These are phyloP conservation scores for Prunella himalayana DNA, from an alignment of 2,113 vertebrate species.

Conservation along the genomic window DNA sequence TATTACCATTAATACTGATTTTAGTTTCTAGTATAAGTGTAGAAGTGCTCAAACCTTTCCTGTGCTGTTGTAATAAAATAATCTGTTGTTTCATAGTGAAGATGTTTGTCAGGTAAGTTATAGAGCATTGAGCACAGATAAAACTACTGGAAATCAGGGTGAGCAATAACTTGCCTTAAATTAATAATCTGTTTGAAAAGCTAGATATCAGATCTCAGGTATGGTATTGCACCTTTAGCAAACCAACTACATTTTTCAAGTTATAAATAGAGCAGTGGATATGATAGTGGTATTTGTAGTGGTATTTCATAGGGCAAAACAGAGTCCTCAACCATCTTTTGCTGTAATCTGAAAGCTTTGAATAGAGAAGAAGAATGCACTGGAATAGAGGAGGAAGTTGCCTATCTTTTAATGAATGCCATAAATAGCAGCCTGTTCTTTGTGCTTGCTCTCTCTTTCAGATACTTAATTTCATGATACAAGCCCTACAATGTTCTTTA, in stretches of 20 bases:
- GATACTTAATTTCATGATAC: neutral
- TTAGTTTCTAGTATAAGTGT: neutral
- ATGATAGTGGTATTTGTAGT: neutral
- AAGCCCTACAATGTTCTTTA: neutral
- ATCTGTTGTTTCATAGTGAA: neutral
- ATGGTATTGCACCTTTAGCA: neutral
- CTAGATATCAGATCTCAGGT: neutral
- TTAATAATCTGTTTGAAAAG: neutral
- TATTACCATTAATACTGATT: neutral
- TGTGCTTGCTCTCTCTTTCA: neutral
- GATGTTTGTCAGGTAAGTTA: neutral
- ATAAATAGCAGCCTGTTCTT: neutral
- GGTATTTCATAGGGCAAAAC: neutral
- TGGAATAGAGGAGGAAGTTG: neutral
- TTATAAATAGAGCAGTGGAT: neutral
- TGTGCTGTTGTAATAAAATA: neutral
- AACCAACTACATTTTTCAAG: neutral
- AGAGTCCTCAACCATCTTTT: neutral
- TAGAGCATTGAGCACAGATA: neutral
- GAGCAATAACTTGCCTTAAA: neutral
- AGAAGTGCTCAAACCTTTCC: neutral
- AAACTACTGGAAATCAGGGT: neutral
- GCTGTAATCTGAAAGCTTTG: neutral
- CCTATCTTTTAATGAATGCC: neutral
- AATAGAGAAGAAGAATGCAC: neutral